Base-by-base conservation (phyloP, 2,797 vertebrate genomes). In the Neopelma chrysocephalum region DNA sequence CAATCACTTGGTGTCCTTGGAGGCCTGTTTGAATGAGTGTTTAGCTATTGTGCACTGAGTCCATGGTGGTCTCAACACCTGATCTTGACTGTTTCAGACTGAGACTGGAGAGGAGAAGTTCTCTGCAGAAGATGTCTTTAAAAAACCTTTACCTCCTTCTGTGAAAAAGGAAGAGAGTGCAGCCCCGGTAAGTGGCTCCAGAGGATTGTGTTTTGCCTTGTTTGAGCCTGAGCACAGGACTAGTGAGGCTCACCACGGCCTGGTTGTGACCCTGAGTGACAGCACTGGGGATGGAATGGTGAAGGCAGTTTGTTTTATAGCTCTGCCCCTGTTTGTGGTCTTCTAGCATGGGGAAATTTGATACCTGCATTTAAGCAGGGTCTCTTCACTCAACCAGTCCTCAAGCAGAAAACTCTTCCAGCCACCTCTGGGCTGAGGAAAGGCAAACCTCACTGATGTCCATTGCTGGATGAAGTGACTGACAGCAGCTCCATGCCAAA, bases 131-230 rank as follows among this genome's bases (percentile, higher is more conserved):
- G 99, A 99, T 25, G 98, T 99, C 79, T 99, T 99, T 96, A 99
- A 99, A 98, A 99, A 99, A 87, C 99, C 99, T 32, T 96, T 99
- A 51, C 98, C 99, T 93, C 99, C 99, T 40, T 95, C 97, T 18
- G 98, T 98, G 97, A 99, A 99, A 47, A 99, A 99, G 72, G 99
- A 99, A 50, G 98, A 98, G 90, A 97, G 94, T 36, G 94, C 98
- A 32, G 97, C 98, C 69, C 99, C 99, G 57, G 99, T 99, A 97
- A 98, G 97, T 32, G 69, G 15, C 62, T 93, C 54, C 36, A 0
- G 2, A 16, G 42, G 56, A 34, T 18, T 78, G 12, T 3, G 2
- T 76, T 81, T 71, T 66, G 56, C 26, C 32, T 66, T 90, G 11
- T 61, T 45, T 45, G 50, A 79, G 47, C n/a, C 36, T 82, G 31